Evolutionary conservation across 2,888 invertebrate genomes (phyloP), one percentile per base, ranked within the genome.

Genomic region (Sipha maydis): DNA sequence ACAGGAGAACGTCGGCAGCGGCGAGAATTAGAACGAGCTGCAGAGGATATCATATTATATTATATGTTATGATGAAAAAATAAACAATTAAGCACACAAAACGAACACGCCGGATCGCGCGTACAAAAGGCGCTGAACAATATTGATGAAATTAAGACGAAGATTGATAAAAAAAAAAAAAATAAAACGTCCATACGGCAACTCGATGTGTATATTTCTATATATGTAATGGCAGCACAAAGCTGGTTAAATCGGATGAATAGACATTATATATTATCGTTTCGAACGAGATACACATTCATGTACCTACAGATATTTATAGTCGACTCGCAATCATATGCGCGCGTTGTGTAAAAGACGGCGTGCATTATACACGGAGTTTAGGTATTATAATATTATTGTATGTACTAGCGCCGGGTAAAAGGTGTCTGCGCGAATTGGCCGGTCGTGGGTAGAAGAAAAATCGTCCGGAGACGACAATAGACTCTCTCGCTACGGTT

Each of bases 171-270:
- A 71, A 28, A 34, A 34, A 34, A 34, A 34, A 34, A 34, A 34
- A 34, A 2, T 48, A 48, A 48, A 48, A 48, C 48, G 48, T 48
- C 48, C 11, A 14, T 48, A 48, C 48, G 48, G 14, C 48, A 1
- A 3, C 48, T 48, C 1, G 2, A 14, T 14, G 48, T 48, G 14
- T 48, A 14, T 48, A 48, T 48, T 14, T 11, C 48, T 48, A 48
- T 48, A 61, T 25, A 21, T 25, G 75, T 84, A 76, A 76, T 61
- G 76, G 76, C 77, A 78, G 41, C 41, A 76, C 85, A 76, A 78
- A 78, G 85, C 85, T 85, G 85, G 85, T 85, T 85, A 85, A 85
- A 85, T 85, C 78, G 78, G 38, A 85, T 85, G 85, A 85, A 85
- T 85, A 85, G 85, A 79, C 85, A 85, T 79, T 85, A 75, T 56